Evolutionary conservation across 2,888 invertebrate genomes (phyloP).

Genomic region (Schizaphis graminum): DNA sequence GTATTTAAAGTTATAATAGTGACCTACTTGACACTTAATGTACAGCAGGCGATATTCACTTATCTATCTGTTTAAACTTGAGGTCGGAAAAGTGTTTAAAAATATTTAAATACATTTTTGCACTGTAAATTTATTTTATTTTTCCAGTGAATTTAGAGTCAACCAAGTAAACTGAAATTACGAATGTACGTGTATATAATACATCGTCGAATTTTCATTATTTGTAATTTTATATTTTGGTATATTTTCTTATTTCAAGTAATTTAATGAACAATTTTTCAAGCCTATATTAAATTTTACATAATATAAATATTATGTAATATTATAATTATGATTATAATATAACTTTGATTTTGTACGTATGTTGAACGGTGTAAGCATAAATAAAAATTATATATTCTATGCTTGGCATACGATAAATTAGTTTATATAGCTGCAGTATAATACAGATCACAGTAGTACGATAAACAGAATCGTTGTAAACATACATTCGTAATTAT

Average conservation of each 20-base stretch:
- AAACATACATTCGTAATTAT: conserved; percentile 44
- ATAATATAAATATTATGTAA: not conserved
- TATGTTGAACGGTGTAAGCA: not conserved
- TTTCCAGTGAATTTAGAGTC: too few relatives aligned
- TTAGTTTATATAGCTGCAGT: not conserved
- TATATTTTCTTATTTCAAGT: not conserved
- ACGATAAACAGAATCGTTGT: not conserved
- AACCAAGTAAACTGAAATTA: not conserved
- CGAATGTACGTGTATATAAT: not conserved
- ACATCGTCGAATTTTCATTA: not conserved
- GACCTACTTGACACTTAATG: too few relatives aligned
- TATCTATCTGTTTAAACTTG: not conserved
- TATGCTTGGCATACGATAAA: not conserved
- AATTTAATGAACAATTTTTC: not conserved
- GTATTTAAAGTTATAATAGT: too few relatives aligned
- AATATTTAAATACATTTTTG: not conserved
- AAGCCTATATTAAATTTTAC: not conserved
- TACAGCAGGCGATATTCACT: too few relatives aligned
- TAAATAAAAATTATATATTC: not conserved
- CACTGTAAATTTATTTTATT: not conserved
- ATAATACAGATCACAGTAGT: not conserved
- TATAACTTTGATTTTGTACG: not conserved
- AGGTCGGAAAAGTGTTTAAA: not conserved
- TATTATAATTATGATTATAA: not conserved
- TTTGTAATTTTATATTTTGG: not conserved